Evolutionary conservation across 2,113 vertebrate genomes (phyloP), one percentile per base, ranked within the genome.

Genomic region (Cromileptes altivelis): DNA sequence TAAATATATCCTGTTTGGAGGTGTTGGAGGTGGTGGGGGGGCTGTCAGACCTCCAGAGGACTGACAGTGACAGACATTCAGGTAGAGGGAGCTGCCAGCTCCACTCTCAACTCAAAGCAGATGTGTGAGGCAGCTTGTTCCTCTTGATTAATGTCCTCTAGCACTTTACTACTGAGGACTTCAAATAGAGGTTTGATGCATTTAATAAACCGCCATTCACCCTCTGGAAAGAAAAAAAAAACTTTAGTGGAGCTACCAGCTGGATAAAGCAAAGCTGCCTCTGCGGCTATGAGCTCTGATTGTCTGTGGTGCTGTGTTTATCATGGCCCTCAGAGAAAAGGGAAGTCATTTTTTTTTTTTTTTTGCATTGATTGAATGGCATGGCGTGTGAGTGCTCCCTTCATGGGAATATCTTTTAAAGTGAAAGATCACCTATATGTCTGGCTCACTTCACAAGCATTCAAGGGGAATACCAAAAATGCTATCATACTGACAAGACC

Each of bases 71-170:
- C 90, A 85, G 81, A 81, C 85, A 81, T 53, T 45, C 83, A 88
- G 85, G 85, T 88, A 52, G 65, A 88, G 65, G 57, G 61, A 86
- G 85, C 80, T 84, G 85, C 70, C 82, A 91, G 73, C 70, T 80
- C 68, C 75, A 70, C 74, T 81, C 74, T 81, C 23, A 62, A 56
- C 71, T 89, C 63, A 78, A 45, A 86, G 75, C 78, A 84, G 75
- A 80, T 84, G 84, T 80, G 78, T 82, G 83, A 80, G 78, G 75
- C 69, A 72, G 78, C 88, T 82, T 90, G 85, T 86, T 90, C 75
- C 73, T 86, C 79, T 85, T 87, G 69, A 90, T 90, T 90, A 88
- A 91, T 83, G 84, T 90, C 86, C 81, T 86, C 73, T 25, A 80
- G 82, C 84, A 55, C 80, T 85, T 80, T 68, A 85, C 70, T 53